These are phyloP conservation scores for Ormyrus pomaceus DNA, from an alignment of 2,888 invertebrate genomes.

Conservation along the genomic window DNA sequence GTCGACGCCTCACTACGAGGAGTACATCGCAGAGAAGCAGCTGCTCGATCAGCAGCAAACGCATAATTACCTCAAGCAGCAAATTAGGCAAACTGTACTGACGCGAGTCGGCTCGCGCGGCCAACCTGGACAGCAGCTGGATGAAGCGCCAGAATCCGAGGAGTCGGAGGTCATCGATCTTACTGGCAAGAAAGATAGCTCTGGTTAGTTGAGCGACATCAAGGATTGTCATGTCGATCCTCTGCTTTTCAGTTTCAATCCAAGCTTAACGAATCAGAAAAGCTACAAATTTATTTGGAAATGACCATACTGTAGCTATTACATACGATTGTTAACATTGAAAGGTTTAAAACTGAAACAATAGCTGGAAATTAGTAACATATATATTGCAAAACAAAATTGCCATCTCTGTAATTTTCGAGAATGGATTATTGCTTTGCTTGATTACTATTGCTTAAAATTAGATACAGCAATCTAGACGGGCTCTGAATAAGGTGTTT, in stretches of 20 bases:
- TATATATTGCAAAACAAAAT: too few relatives aligned
- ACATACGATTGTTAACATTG: too few relatives aligned
- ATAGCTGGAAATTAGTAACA: too few relatives aligned
- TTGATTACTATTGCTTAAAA: too few relatives aligned
- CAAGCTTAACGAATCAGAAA: too few relatives aligned
- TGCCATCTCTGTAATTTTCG: too few relatives aligned
- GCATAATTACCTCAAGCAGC: conserved; percentile 84
- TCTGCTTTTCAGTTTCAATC: too few relatives aligned
- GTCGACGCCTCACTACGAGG: conserved; percentile 77
- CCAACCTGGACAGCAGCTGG: conserved; percentile 79
- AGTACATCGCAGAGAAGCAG: conserved; percentile 78
- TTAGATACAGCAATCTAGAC: not conserved
- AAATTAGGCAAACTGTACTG: conserved; percentile 91
- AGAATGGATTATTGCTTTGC: too few relatives aligned
- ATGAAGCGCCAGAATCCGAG: conserved; percentile 78
- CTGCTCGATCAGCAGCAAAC: conserved; percentile 78
- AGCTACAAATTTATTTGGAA: too few relatives aligned
- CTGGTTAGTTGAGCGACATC: conserved; percentile 66
- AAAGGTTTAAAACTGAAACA: too few relatives aligned
- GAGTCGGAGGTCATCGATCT: conserved; percentile 84
- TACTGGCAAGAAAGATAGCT: conserved; percentile 80
- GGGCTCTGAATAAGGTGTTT: not conserved
- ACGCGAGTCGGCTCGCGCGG: conserved; percentile 83
- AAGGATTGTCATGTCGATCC: too few relatives aligned
- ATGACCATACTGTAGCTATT: too few relatives aligned